Conservation (phyloP, 2,888 invertebrate species). For the Lissocephala sabroskyi region DNA sequence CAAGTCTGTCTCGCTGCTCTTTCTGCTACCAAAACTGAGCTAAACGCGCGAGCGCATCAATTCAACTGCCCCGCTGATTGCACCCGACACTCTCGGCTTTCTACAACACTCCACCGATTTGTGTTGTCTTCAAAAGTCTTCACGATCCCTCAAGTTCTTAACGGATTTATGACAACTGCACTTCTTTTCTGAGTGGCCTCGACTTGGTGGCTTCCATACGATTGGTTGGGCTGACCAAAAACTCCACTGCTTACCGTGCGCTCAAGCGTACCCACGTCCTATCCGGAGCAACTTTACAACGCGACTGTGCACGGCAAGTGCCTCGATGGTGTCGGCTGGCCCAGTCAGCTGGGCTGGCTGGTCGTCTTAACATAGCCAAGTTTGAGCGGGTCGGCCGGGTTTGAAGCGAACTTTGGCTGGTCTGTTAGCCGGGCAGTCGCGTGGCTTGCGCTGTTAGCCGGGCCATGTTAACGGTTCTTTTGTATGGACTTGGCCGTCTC, state of each 20-base stretch:
- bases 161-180: too few species aligned
- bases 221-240: constrained; percentile 8
- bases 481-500: constrained; percentile 33
- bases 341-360: too few species aligned
- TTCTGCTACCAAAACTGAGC: too few species aligned
- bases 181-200: neutral
- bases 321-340: constrained; percentile 34
- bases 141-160: too few species aligned
- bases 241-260: constrained; percentile 52
- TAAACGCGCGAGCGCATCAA: constrained; percentile 22
- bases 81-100: constrained; percentile 48
- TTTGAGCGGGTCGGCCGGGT: constrained; percentile 15
- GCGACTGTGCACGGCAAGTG: constrained; percentile 53
- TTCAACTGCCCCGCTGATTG: constrained; percentile 52
- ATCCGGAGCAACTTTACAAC: constrained; percentile 49
- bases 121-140: too few species aligned
- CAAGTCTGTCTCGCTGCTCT: constrained; percentile 22
- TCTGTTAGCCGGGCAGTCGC: constrained; percentile 2
- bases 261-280: constrained; percentile 51
- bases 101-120: constrained; percentile 25
- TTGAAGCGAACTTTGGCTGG: constrained; percentile 16
- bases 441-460: neutral
- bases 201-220: neutral
- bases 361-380: too few species aligned
- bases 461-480: neutral